A percentile compares a stretch with the other conserved stretches of the same genome.
phyloP scores from a whole-genome alignment of 2,888 invertebrate genomes.

The Drosophila monieri region DNA sequence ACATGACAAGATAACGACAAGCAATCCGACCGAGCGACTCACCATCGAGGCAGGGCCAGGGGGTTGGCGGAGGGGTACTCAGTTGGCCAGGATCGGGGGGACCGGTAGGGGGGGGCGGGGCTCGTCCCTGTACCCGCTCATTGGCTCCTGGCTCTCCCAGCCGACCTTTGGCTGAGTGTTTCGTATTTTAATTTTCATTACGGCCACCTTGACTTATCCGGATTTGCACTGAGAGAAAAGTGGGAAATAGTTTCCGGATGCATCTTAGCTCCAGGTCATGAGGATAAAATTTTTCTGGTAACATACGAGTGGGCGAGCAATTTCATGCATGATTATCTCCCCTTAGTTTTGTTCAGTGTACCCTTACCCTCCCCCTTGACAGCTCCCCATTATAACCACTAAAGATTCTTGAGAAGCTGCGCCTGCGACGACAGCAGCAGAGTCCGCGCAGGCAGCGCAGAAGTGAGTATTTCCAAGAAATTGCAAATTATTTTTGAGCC shows the following conservation, averaged over 20 bases:
- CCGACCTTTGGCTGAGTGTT: slow-evolving; percentile 73
- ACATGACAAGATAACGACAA: slow-evolving; percentile 83
- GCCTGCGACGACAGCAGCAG: slow-evolving; percentile 50
- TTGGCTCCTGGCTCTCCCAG: slow-evolving; percentile 58
- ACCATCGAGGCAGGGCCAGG: slow-evolving; percentile 6
- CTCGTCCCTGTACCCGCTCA: slow-evolving; percentile 60
- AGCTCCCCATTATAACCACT: slow-evolving; percentile 43
- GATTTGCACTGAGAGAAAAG: slow-evolving; percentile 7
- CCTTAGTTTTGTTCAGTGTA: not conserved
- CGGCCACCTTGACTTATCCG: slow-evolving; percentile 50
- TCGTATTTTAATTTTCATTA: slow-evolving; percentile 80
- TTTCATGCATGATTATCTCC: too few relatives aligned
- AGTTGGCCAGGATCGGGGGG: not conserved
- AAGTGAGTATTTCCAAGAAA: slow-evolving; percentile 81
- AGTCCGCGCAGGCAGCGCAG: slow-evolving; percentile 65
- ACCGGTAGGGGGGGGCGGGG: not conserved
- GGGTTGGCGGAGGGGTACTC: not conserved
- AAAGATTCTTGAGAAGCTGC: slow-evolving; percentile 75
- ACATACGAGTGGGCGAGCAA: too few relatives aligned
- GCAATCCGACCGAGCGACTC: slow-evolving; percentile 65
- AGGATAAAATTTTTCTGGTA: too few relatives aligned
- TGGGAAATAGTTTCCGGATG: not conserved
- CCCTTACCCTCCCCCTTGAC: not conserved
- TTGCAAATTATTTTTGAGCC: slow-evolving; percentile 81
- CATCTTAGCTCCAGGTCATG: not conserved